Evolutionary conservation across 30 jellyfish, hydroid and myxozoan genomes (phyloP).

Genomic region (Aurelia coerulea): DNA sequence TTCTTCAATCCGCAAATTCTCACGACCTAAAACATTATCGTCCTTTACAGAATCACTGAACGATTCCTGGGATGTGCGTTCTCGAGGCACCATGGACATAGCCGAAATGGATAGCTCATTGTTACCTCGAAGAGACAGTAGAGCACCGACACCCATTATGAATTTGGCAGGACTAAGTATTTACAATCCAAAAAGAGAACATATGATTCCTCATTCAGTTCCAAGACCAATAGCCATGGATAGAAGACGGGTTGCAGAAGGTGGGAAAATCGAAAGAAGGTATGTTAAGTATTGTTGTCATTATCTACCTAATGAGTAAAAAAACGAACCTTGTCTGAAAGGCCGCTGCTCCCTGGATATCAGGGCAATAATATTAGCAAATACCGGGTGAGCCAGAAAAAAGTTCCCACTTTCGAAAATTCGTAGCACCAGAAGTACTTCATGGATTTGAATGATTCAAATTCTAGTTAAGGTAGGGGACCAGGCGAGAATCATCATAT

Average conservation of each 20-base stretch:
- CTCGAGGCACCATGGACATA: constrained; percentile 34
- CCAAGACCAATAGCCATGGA: constrained; percentile 39
- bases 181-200: constrained; percentile 29
- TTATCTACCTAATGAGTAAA: too few species aligned
- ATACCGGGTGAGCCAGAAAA: too few species aligned
- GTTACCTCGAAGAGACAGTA: constrained; percentile 27
- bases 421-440: too few species aligned
- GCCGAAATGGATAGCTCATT: constrained; percentile 49
- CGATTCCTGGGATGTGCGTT: constrained; percentile 60
- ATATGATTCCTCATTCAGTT: not conserved
- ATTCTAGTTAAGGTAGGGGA: too few species aligned
- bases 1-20: too few species aligned
- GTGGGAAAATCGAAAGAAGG: constrained; percentile 54
- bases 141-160: constrained; percentile 63
- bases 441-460: too few species aligned
- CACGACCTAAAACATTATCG: too few species aligned
- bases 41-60: constrained; percentile 41
- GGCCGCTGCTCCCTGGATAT: too few species aligned
- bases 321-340: too few species aligned
- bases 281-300: not conserved
- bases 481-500: too few species aligned
- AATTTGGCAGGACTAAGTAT: constrained; percentile 55
- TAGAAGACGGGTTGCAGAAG: constrained; percentile 23
- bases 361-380: too few species aligned
- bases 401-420: too few species aligned